Base-by-base conservation (phyloP, 2,888 invertebrate species). In the Cabera pusaria region DNA sequence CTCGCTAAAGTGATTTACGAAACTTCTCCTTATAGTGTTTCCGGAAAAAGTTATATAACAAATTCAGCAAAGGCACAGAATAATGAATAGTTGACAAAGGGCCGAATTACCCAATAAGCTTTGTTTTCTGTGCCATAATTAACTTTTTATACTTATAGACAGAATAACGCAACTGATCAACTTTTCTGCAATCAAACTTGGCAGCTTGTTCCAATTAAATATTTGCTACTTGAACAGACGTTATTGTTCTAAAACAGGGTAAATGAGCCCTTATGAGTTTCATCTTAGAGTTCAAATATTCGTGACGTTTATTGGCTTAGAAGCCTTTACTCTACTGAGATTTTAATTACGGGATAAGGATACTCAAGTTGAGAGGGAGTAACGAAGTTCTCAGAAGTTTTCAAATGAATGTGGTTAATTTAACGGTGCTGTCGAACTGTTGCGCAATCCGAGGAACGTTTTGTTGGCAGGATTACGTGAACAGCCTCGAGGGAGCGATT, bases 351-450 rank as follows among this genome's bases (percentile, higher is more conserved):
- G 57, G 59, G 58, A 58, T 64, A 60, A 67, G 64, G 64, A 65
- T 61, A 62, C 70, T 72, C 62, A 51, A 65, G 59, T 14, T 40
- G 56, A 56, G 59, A 59, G 37, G 37, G 23, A 37, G 35, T 35
- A 55, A 59, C 64, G 53, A 73, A 74, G 60, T 81, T 79, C 72
- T 55, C 36, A 68, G 73, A 79, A 83, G 62, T 74, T 80, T 69
- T 60, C 58, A 62, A 76, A 74, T 72, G 68, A 76, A 74, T 76
- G 76, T 77, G 68, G 69, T 76, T 81, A 76, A 78, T 77, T 74
- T 73, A 75, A 75, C 71, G 68, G 69, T 63, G 67, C 66, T 67
- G 64, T 63, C 54, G 57, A 65, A 70, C 63, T 66, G 71, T 74
- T 78, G 63, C 58, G 52, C 49, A 76, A 75, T 70, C 67, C 67